These are phyloP conservation scores for Epirrhoe tristata DNA, from an alignment of 2,888 invertebrate genomes.

Conservation along the genomic window DNA sequence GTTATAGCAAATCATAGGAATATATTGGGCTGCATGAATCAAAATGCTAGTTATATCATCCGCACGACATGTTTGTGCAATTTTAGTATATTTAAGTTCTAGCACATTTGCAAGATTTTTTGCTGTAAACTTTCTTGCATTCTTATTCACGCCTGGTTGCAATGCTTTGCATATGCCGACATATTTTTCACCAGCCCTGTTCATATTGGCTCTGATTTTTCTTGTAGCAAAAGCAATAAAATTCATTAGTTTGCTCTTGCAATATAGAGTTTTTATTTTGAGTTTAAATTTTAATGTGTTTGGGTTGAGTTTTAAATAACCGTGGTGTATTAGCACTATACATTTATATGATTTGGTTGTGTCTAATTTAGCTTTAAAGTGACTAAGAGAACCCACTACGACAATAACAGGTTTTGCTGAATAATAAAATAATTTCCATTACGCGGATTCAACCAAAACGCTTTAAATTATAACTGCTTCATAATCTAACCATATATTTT, in stretches of 20 bases:
- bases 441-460: slow-evolving; percentile 35
- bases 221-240: slow-evolving; percentile 42
- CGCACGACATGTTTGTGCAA: slow-evolving; percentile 70
- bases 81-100: slow-evolving; percentile 44
- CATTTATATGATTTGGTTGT: slow-evolving; percentile 34
- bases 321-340: slow-evolving; percentile 50
- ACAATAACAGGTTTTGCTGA: slow-evolving; percentile 37
- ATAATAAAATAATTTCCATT: slow-evolving; percentile 25
- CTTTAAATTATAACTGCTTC: slow-evolving; percentile 34
- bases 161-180: slow-evolving; percentile 82
- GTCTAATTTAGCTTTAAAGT: slow-evolving; percentile 43
- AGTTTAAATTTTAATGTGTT: slow-evolving; percentile 47
- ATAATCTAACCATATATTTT: slow-evolving; percentile 11
- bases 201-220: slow-evolving; percentile 38
- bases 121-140: slow-evolving; percentile 60
- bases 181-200: slow-evolving; percentile 49
- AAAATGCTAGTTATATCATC: slow-evolving; percentile 57
- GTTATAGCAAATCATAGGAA: slow-evolving; percentile 41
- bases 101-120: slow-evolving; percentile 60
- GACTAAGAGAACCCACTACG: slow-evolving; percentile 40
- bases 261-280: slow-evolving; percentile 20
- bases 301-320: slow-evolving; percentile 62
- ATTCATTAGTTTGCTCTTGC: slow-evolving; percentile 40
- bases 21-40: slow-evolving; percentile 57
- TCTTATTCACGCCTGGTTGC: slow-evolving; percentile 79